Base-by-base conservation (phyloP, 35 echinoderm and acorn worm genomes). In the Apostichopus californicus region DNA sequence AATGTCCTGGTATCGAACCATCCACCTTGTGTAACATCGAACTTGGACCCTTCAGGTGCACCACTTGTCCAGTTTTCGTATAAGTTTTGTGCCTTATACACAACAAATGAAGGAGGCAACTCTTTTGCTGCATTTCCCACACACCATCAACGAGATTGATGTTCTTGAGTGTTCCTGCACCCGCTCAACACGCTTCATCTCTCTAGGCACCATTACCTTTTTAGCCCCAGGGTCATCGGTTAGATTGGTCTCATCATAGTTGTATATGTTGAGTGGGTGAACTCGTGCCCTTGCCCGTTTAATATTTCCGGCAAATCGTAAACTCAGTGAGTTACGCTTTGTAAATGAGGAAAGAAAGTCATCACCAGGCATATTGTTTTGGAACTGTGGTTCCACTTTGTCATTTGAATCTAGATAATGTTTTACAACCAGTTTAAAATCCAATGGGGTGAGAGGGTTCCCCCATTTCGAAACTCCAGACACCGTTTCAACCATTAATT, bases 1-100 rank as follows among this genome's bases (percentile, higher is more conserved):
- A 86, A 93, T 21, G 81, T 93, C 3, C 77, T 65, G 24, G 55
- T 86, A 54, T 93, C 70, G 56, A 92, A 92, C 91, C 91, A 92
- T 3, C 79, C 91, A 86, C 91, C 86, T 65, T 8, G 73, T 4
- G 91, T 92, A 18, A 80, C 79, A 18, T 14, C 91, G 77, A 86
- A 84, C 64, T 92, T 92, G 4, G 80, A 23, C 17, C 91, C 81
- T 18, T 26, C 81, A 52, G 79, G 91, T 6, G 81, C 92, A 55
- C 9, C 9, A 12, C 5, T 24, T 20, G 55, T 58, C 92, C 92
- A 93, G 52, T 93, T 93, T 59, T 93, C 83, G 61, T 93, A 93
- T 23, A 13, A 22, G 56, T 93, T 8, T 60, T 60, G 57, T 60
- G 57, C 57, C 11, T 60, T 4, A 11, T 60, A 60, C 11, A 60